Evolutionary conservation across 2,797 vertebrate genomes (phyloP), one percentile per base, ranked within the genome.

Genomic region (Coluber constrictor): DNA sequence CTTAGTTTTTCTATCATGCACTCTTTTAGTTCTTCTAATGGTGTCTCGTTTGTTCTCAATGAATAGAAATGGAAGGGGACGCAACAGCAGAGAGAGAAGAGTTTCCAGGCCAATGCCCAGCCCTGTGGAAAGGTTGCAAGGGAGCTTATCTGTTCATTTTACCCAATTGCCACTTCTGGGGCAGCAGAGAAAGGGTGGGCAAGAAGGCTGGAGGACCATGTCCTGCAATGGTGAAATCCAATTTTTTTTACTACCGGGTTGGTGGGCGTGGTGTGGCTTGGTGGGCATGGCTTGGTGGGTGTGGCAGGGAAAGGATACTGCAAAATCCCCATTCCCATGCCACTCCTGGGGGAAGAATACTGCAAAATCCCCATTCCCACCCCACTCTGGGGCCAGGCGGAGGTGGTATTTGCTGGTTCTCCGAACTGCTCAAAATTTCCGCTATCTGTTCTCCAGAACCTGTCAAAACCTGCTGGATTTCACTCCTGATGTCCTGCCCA

Each of bases 101-200:
- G 51, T 51, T 87, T 91, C 86, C 60, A 66, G 47, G n/a, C 13
- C 32, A 60, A 43, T 70, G 87, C 59, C 70, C 61, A 90, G 25
- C 32, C 61, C n/a, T 66, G 32, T 57, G 79, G 79, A 59, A 89
- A 43, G 25, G 79, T 93, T 90, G 88, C 88, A 55, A 93, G 74
- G 79, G 51, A 87, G 56, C 88, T 25, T 51, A 23, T 32, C 60
- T 15, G 16, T 89, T 90, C 92, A 51, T 43, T 89, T 89, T 90
- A 86, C 88, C 88, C 86, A 86, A 92, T 90, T 90, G 92, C 88
- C 55, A 56, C 59, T 59, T 86, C 32, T 20, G 51, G 90, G 74
- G 86, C n/a, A 86, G 57, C 51, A 87, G n/a, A 25, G 79, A 90
- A 87, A 93, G 88, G 37, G 51, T 56, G 92, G 74, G 86, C 89